Evolutionary conservation across 1,140 invertebrate species (phyloP).

Genomic region (Drosophila guanche): DNA sequence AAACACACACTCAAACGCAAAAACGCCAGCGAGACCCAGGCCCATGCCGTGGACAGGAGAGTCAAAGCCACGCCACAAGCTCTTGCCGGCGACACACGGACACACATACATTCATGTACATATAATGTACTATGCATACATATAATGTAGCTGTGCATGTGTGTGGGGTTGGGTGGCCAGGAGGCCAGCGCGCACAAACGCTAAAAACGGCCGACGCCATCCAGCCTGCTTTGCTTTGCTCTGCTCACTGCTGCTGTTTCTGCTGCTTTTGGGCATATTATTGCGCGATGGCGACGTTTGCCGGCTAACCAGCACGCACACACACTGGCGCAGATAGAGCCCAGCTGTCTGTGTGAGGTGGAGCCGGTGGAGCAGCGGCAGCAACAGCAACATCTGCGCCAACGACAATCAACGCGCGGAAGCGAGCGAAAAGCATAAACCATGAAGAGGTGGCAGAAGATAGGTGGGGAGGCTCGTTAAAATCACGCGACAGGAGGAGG

Average conservation of each 20-base stretch:
- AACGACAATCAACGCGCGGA: constrained; percentile 79
- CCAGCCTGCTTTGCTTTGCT: constrained; percentile 47
- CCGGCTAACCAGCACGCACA: constrained; percentile 75
- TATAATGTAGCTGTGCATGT: constrained; percentile 22
- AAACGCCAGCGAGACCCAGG: constrained; percentile 74
- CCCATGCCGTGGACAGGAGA: constrained; percentile 29
- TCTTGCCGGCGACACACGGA: constrained; percentile 73
- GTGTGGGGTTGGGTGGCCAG: constrained; percentile 37
- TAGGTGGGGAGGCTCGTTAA: constrained; percentile 69
- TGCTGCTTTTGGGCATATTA: constrained; percentile 81
- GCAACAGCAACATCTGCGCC: constrained; percentile 25
- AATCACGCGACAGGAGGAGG: constrained; percentile 75
- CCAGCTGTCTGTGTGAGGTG: constrained; percentile 57
- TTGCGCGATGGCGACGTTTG: constrained; percentile 65
- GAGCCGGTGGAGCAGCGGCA: constrained; percentile 60
- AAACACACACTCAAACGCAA: constrained; percentile 69
- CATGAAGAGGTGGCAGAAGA: constrained; percentile 49
- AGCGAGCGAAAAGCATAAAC: constrained; percentile 80
- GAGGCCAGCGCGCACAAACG: constrained; percentile 67
- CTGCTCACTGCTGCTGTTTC: constrained; percentile 36
- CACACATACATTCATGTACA: constrained; percentile 23
- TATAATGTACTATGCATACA: constrained; percentile 17
- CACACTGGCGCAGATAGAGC: constrained; percentile 41
- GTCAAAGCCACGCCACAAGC: constrained; percentile 78
- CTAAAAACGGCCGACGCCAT: constrained; percentile 78